A percentile compares a stretch with the other conserved stretches of the same genome.
phyloP scores from a whole-genome alignment of 2,797 vertebrate species.

The Neosilurus hyrtlii region DNA sequence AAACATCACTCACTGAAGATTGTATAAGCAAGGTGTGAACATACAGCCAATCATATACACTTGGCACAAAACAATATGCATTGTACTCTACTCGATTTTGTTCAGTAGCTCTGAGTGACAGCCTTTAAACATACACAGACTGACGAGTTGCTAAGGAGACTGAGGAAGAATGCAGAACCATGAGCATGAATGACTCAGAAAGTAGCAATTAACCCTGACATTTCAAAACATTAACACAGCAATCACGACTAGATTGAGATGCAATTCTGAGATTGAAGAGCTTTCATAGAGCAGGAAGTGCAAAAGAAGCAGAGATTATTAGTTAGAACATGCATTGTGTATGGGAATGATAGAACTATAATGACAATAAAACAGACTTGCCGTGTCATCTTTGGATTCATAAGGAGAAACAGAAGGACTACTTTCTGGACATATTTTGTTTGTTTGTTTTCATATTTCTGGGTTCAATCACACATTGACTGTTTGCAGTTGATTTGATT shows the following conservation, averaged over 20 bases:
- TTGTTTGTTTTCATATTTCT: constrained; percentile 7
- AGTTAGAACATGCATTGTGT: constrained; percentile 10
- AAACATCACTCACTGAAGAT: not conserved
- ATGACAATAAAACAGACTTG: constrained; percentile 37
- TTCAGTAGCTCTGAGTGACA: constrained; percentile 38
- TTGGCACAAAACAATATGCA: constrained; percentile 11
- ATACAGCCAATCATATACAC: not conserved
- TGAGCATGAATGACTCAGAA: constrained; percentile 52
- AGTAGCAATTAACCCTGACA: constrained; percentile 56
- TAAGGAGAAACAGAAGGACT: constrained; percentile 18
- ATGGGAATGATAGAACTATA: constrained; percentile 33
- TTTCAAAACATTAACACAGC: constrained; percentile 56
- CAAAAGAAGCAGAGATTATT: constrained; percentile 35
- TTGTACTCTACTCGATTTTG: not conserved
- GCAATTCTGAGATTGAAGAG: constrained; percentile 36
- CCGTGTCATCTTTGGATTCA: constrained; percentile 27
- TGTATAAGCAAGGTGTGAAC: not conserved
- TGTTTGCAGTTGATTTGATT: not conserved
- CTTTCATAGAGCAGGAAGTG: constrained; percentile 37
- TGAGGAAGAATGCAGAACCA: constrained; percentile 32
- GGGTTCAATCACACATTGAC: not conserved
- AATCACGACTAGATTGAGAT: constrained; percentile 50
- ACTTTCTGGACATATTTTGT: constrained; percentile 20
- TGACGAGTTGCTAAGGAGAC: constrained; percentile 57
- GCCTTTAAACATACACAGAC: constrained; percentile 38